Evolutionary conservation across 2,797 vertebrate genomes (phyloP), one percentile per base, ranked within the genome.

Genomic region (Gephyroberyx darwinii): DNA sequence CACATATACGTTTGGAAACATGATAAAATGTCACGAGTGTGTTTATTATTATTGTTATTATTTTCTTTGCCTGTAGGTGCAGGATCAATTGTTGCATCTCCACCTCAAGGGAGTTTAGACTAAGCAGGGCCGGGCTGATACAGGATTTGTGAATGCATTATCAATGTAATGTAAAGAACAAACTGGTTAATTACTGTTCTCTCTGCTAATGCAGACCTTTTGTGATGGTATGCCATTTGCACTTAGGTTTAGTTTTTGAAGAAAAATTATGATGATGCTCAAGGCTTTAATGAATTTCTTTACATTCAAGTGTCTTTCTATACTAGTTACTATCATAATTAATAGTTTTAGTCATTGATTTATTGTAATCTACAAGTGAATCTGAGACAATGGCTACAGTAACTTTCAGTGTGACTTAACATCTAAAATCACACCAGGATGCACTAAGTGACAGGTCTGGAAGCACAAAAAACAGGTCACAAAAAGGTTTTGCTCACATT

Each of bases 131-230:
- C 59, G 31, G 17, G 14, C 35, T 43, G 31, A 60, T 54, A 4
- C n/a, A 37, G 61, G 58, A 19, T 51, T n/a, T 81, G 19, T 52
- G 55, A 59, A 74, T 41, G 71, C 51, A 71, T 52, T 78, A 77
- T 52, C 19, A 71, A 74, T 75, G 65, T 65, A 31, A 70, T 76
- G 77, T 67, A 58, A 76, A 73, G 69, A 88, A 88, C 85, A 87
- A 88, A 80, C 20, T 43, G 8, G 37, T 75, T 45, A 39, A 82
- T 83, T 71, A 30, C 72, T 88, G 73, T 88, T 88, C 8, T 35
- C 0, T 35, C 6, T 35, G 33, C 33, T 35, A 35, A 35, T 35
- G 33, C 33, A 7, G 59, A 57, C 19, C 54, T 64, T 20, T 75
- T 84, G 45, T 47, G 45, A 47, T 16, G 5, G 33, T 35, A 35